phyloP scores from a whole-genome alignment of 2,113 vertebrate genomes.

The Bos taurus region DNA sequence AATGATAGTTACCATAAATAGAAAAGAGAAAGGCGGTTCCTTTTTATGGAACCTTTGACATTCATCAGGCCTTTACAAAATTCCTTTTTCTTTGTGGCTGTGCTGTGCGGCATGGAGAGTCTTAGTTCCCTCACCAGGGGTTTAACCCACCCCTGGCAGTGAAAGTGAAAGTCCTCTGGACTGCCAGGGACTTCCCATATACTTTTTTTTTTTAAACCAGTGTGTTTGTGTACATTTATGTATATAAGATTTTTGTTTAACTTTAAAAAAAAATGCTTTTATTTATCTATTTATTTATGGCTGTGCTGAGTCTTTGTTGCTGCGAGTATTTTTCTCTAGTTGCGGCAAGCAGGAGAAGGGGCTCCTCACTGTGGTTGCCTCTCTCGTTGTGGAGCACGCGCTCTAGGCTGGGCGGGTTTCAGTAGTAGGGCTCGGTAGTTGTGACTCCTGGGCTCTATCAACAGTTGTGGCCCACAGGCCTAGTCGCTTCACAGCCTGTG shows the following conservation, averaged over 20 bases:
- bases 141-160: background rate
- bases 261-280: background rate
- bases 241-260: background rate
- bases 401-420: background rate
- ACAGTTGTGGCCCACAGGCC: background rate
- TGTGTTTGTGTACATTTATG: background rate
- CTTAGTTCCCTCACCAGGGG: background rate
- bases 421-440: background rate
- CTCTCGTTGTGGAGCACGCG: fast-evolving
- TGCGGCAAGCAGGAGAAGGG: background rate
- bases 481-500: background rate
- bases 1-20: background rate
- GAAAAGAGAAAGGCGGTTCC: background rate
- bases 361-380: background rate
- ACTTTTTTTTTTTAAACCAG: background rate
- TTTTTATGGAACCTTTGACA: background rate
- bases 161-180: background rate
- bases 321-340: background rate
- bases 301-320: background rate
- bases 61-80: background rate
- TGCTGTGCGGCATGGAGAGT: background rate
- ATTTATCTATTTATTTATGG: background rate
- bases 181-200: background rate
- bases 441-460: background rate
- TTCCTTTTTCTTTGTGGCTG: background rate